Conservation (phyloP, 2,888 invertebrate genomes). For the Globia sparganii region DNA sequence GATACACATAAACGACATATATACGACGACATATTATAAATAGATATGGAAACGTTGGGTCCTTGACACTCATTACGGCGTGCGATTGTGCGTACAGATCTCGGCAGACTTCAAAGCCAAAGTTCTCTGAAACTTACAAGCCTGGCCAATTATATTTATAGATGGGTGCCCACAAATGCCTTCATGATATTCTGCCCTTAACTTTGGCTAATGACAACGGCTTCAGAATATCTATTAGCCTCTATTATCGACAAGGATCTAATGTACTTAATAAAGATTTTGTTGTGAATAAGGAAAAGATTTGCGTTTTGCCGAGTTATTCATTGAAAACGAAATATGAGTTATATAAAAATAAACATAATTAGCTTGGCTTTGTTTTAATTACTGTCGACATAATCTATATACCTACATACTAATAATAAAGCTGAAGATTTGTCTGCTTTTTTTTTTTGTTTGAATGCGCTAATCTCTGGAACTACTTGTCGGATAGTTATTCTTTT, state of each 20-base stretch:
- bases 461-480: background rate
- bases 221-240: constrained; percentile 64
- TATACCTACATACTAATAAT: background rate
- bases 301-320: constrained; percentile 15
- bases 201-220: constrained; percentile 70
- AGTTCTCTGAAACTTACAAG: constrained; percentile 81
- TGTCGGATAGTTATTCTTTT: background rate
- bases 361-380: constrained; percentile 16
- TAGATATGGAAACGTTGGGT: too few species aligned
- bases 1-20: too few species aligned
- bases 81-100: constrained; percentile 62
- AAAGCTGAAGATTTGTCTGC: background rate
- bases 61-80: constrained; percentile 66
- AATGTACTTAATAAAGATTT: constrained; percentile 37
- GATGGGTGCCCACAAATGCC: constrained; percentile 80
- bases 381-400: background rate
- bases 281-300: constrained; percentile 40
- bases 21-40: too few species aligned
- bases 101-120: constrained; percentile 77
- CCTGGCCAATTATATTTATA: constrained; percentile 86
- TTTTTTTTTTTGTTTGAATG: background rate
- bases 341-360: constrained; percentile 27
- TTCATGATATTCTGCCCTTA: constrained; percentile 64
- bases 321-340: constrained; percentile 26
- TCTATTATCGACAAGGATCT: constrained; percentile 28